Evolutionary conservation across 2,797 vertebrate species (phyloP), one percentile per base, ranked within the genome.

Genomic region (Tragopan temminckii): DNA sequence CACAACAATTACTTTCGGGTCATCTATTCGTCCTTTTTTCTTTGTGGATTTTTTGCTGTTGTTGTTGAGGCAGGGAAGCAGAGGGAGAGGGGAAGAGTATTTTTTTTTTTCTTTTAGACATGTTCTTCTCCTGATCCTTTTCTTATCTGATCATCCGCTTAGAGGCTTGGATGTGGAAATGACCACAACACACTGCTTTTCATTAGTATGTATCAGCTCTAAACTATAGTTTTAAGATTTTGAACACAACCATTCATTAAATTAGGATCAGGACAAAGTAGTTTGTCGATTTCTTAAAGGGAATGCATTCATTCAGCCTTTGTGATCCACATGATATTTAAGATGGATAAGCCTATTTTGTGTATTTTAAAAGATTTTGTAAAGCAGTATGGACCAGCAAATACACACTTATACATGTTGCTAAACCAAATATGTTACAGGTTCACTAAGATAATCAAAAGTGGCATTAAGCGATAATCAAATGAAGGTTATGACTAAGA

Each of bases 31-130:
- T 31, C 5, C 2, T 27, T 59, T 78, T 90, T 53, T 57, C 6
- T n/a, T 78, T 42, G 5, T 27, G 31, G 4, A 11, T 14, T 1
- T 55, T n/a, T 55, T 55, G 53, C 31, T 55, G 11, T 5, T 53
- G 25, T 21, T 1, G 0, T 21, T 20, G 19, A 4, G 1, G 1
- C 13, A 3, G 2, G 35, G 13, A 4, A 0, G 0, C n/a, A 57
- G 19, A 19, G 11, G 58, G 17, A 25, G 27, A 62, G 38, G 27
- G 38, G 38, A 62, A 62, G 36, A 9, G 25, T 62, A 40, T 1
- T 55, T 52, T 57, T 63, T 53, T 0, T 7, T 86, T 91, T 61
- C 3, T 50, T 81, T 78, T 76, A 74, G 9, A 52, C 5, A 2
- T 25, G 7, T 66, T 75, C 21, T 61, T 84, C 33, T 81, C 20